Percentiles rank a stretch among this genome's conserved stretches.
Evolutionary conservation across 2,797 vertebrate genomes (phyloP).

Genomic region (Malacoctenus gilli): DNA sequence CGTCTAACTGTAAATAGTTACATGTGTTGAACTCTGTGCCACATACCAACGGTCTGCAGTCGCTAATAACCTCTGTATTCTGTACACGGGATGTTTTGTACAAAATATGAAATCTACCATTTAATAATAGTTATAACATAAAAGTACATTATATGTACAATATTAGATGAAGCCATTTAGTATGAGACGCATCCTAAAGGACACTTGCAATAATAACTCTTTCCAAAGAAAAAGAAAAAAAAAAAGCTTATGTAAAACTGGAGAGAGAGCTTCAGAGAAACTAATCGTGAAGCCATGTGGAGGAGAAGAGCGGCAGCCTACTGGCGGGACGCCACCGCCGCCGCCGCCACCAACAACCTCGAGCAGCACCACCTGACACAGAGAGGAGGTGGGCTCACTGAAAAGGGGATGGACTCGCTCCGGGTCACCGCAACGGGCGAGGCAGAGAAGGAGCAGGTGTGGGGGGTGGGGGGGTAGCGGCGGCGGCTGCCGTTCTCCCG

Average conservation of each 20-base stretch:
- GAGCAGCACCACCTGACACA: too few relatives aligned
- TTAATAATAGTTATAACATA: constrained; percentile 88
- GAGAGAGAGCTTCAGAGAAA: constrained; percentile 77
- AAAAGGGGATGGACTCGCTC: too few relatives aligned
- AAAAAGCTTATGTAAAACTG: constrained; percentile 76
- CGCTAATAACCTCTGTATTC: constrained; percentile 90
- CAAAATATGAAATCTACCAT: constrained; percentile 94
- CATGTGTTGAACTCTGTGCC: constrained; percentile 87
- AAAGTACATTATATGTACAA: constrained; percentile 98
- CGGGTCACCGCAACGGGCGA: too few relatives aligned
- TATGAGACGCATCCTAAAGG: constrained; percentile 91
- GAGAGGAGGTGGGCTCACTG: too few relatives aligned
- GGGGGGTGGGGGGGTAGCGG: too few relatives aligned
- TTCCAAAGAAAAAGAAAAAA: constrained; percentile 58
- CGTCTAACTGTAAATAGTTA: constrained; percentile 85
- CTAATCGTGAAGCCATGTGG: constrained; percentile 82
- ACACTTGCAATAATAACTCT: constrained; percentile 88
- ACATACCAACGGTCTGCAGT: constrained; percentile 88
- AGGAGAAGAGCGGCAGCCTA: constrained; percentile 84
- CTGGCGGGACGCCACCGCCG: constrained; percentile 29
- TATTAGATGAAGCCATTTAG: constrained; percentile 89
- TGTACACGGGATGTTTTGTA: constrained; percentile 96
- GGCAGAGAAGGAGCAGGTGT: too few relatives aligned
- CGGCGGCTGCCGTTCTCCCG: constrained; percentile 87
- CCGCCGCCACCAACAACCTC: too few relatives aligned